Evolutionary conservation across 2,113 vertebrate genomes (phyloP).

Genomic region (Etia nguti): DNA sequence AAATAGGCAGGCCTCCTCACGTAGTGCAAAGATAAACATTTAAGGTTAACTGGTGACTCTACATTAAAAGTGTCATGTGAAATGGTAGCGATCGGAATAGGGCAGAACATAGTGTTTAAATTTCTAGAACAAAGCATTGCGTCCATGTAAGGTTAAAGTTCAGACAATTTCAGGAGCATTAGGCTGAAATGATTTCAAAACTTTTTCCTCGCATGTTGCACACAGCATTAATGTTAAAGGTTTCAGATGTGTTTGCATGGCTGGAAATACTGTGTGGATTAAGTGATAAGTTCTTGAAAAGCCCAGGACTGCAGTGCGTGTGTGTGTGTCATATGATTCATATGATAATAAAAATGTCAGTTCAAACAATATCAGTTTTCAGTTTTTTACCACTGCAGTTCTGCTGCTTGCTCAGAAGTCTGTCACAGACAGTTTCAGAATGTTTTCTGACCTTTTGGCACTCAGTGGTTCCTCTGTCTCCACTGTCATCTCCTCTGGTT

Average conservation of each 20-base stretch:
- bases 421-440: not conserved
- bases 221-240: not conserved
- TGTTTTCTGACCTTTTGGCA: slow-evolving; percentile 88
- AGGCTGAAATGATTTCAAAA: no score
- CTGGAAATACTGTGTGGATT: not conserved
- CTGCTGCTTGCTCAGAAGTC: not conserved
- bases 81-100: slow-evolving; percentile 41
- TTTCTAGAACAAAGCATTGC: no score
- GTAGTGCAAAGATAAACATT: not conserved
- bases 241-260: not conserved
- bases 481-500: slow-evolving; percentile 89
- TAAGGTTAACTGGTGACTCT: not conserved
- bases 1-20: not conserved
- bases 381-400: not conserved
- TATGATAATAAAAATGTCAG: not conserved
- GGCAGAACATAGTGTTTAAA: not conserved
- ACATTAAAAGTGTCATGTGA: not conserved
- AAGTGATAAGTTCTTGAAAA: not conserved
- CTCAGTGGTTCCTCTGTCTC: slow-evolving; percentile 96
- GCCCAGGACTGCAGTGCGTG: not conserved
- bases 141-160: no score
- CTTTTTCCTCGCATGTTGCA: no score
- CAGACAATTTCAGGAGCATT: no score
- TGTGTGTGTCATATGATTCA: not conserved
- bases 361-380: not conserved